Evolutionary conservation across 2,888 invertebrate genomes (phyloP).

Genomic region (Amblyteles armatorius): DNA sequence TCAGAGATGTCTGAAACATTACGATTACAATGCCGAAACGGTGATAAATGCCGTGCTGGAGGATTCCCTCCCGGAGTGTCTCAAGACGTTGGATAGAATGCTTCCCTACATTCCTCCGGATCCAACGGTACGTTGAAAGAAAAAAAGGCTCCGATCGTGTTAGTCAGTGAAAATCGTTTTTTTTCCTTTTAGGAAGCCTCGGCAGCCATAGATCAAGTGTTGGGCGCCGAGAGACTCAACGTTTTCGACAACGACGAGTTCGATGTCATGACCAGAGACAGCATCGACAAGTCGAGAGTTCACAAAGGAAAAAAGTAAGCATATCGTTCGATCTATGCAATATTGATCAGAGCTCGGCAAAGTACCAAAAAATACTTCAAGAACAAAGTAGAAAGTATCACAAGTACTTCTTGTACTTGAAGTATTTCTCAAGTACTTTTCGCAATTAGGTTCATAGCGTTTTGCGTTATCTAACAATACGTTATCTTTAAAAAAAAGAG

Average conservation of each 20-base stretch:
- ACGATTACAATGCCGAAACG: constrained; percentile 90
- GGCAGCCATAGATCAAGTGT: constrained; percentile 69
- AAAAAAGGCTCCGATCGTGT: neutral
- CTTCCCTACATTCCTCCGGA: constrained; percentile 89
- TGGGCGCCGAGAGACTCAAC: constrained; percentile 86
- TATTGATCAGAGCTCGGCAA: too few relatives aligned
- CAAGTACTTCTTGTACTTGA: too few relatives aligned
- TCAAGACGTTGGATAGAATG: constrained; percentile 85
- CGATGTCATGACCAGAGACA: constrained; percentile 89
- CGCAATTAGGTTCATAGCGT: too few relatives aligned
- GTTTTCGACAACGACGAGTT: constrained; percentile 92
- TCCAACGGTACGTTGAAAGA: constrained; percentile 81
- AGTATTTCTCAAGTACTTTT: too few relatives aligned
- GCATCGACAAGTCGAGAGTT: constrained; percentile 85
- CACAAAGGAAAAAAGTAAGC: constrained; percentile 85
- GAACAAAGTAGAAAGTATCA: too few relatives aligned
- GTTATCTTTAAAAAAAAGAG: too few relatives aligned
- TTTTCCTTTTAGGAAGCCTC: constrained; percentile 71
- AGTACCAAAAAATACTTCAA: too few relatives aligned
- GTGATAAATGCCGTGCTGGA: constrained; percentile 95
- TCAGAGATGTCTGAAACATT: constrained; percentile 91
- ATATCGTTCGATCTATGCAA: neutral
- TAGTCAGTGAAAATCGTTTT: constrained; percentile 13
- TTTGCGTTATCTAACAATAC: too few relatives aligned
- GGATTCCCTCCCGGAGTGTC: constrained; percentile 87